Evolutionary conservation across 2,797 vertebrate genomes (phyloP).

Genomic region (Alosa sapidissima): DNA sequence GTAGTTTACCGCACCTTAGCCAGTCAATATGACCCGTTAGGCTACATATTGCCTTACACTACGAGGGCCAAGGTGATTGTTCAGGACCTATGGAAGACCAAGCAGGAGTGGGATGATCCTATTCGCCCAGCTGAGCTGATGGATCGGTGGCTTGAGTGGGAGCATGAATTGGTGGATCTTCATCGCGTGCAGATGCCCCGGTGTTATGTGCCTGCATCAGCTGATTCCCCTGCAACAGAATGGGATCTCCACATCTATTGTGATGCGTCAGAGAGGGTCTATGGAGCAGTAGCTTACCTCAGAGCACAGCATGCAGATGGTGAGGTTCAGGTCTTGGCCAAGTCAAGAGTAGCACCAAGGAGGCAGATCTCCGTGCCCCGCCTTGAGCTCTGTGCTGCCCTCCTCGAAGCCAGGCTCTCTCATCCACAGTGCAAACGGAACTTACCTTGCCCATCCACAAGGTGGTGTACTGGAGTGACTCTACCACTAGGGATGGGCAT

Average conservation of each 20-base stretch:
- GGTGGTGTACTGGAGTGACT: not conserved
- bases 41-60: not conserved
- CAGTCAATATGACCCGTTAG: constrained; percentile 12
- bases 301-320: not conserved
- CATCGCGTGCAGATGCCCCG: not conserved
- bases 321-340: too few relatives aligned
- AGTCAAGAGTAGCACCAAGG: too few relatives aligned
- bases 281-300: constrained; percentile 24
- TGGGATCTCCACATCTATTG: constrained; percentile 16
- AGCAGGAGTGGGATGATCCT: constrained; percentile 12
- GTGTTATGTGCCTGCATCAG: too few relatives aligned
- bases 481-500: too few relatives aligned
- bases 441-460: not conserved
- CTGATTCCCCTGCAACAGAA: too few relatives aligned
- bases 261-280: constrained; percentile 22
- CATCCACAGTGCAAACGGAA: too few relatives aligned
- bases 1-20: not conserved
- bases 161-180: constrained; percentile 12
- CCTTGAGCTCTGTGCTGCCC: too few relatives aligned
- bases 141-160: constrained; percentile 9
- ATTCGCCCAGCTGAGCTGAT: not conserved
- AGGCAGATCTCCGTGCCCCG: too few relatives aligned
- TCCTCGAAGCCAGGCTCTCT: too few relatives aligned
- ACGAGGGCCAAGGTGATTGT: too few relatives aligned
- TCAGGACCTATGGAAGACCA: not conserved